Evolutionary conservation across 2,888 invertebrate genomes (phyloP).

Genomic region (Acanthosepion lycidas): DNA sequence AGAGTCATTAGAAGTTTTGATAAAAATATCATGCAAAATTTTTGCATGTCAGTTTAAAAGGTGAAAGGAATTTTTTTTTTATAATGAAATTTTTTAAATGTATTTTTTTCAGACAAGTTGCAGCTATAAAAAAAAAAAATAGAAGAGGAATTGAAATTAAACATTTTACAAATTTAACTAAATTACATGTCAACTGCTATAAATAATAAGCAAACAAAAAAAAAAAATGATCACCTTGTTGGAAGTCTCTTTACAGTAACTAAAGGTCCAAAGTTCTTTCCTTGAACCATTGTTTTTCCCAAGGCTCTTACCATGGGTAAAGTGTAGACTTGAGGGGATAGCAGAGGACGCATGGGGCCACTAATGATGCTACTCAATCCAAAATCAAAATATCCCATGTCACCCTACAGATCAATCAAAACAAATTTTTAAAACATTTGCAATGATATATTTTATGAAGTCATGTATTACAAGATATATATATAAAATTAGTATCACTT

Average conservation of each 20-base stretch:
- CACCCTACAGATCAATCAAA: conserved; percentile 54
- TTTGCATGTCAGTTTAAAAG: too few relatives aligned
- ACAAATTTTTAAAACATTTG: neutral
- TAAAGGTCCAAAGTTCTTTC: conserved; percentile 81
- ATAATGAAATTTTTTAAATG: too few relatives aligned
- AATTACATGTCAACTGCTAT: neutral
- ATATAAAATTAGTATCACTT: too few relatives aligned
- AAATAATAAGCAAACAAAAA: conserved; percentile 4
- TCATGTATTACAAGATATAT: too few relatives aligned
- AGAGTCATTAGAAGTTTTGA: too few relatives aligned
- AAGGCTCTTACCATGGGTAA: conserved; percentile 80
- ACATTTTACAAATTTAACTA: neutral
- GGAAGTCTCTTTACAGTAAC: conserved; percentile 80
- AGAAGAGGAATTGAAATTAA: neutral
- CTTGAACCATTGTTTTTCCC: conserved; percentile 82
- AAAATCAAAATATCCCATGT: conserved; percentile 58
- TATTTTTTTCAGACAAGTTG: neutral
- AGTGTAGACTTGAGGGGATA: conserved; percentile 80
- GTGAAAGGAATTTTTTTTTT: too few relatives aligned
- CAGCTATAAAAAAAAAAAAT: too few relatives aligned
- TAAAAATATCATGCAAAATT: too few relatives aligned
- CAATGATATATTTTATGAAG: neutral
- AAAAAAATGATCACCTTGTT: conserved; percentile 74
- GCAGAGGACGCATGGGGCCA: conserved; percentile 76
- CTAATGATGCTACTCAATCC: conserved; percentile 63